phyloP scores from a whole-genome alignment of 2,113 vertebrate species.

The Chunga burmeisteri region DNA sequence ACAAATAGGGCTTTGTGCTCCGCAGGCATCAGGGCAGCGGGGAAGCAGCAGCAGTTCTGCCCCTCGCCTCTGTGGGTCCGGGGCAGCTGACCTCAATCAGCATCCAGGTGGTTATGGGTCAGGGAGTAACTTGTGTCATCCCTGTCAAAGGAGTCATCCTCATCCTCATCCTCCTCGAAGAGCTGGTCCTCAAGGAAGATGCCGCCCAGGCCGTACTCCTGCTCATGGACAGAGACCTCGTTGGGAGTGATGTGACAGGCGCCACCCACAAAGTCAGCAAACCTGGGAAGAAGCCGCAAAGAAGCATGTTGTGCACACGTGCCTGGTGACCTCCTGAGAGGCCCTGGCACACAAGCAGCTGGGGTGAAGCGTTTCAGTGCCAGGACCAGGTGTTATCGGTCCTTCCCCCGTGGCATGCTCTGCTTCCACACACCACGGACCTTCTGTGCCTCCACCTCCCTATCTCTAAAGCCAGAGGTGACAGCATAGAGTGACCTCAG shows the following conservation, averaged over 20 bases:
- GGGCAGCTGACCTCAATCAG: background rate
- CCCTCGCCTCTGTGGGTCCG: rapidly evolving
- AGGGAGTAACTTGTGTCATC: background rate
- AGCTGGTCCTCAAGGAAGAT: conserved; percentile 80
- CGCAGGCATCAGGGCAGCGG: rapidly evolving
- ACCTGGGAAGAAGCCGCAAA: conserved; percentile 70
- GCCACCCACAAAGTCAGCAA: conserved; percentile 93
- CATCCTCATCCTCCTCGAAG: conserved; percentile 79
- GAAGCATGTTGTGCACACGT: rapidly evolving
- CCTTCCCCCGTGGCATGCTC: rapidly evolving
- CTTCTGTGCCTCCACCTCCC: background rate
- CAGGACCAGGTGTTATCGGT: rapidly evolving
- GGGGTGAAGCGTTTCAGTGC: rapidly evolving
- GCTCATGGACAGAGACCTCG: conserved; percentile 86
- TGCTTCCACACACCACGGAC: rapidly evolving
- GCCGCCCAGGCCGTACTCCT: conserved; percentile 84
- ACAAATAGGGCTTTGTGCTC: background rate
- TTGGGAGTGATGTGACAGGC: conserved; percentile 83
- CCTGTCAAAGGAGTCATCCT: background rate
- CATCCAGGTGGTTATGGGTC: background rate
- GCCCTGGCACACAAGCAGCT: rapidly evolving
- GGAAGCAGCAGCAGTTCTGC: background rate
- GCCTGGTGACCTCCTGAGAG: rapidly evolving
- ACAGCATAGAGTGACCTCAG: background rate
- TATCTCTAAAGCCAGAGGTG: background rate